These are phyloP conservation scores for Dendropsophus ebraccatus DNA, from an alignment of 2,113 vertebrate genomes.

Conservation along the genomic window DNA sequence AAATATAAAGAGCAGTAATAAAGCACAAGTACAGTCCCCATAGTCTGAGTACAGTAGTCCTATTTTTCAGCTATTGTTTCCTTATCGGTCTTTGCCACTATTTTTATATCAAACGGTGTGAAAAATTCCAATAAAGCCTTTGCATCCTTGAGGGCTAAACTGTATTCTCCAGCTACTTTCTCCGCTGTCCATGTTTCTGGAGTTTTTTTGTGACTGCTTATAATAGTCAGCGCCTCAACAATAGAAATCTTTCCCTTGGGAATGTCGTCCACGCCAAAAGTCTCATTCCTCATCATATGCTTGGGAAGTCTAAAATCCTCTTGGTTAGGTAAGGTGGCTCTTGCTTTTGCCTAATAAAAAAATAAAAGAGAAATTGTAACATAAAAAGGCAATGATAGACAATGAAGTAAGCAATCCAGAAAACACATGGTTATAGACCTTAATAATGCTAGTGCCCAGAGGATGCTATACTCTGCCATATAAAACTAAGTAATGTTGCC, in stretches of 20 bases:
- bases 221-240: constrained; percentile 80
- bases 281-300: constrained; percentile 64
- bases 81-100: constrained; percentile 71
- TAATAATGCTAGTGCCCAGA: too few relatives aligned
- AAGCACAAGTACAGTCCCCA: background rate
- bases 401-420: background rate
- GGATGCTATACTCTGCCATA: too few relatives aligned
- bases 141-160: constrained; percentile 82
- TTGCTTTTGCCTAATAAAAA: constrained; percentile 61
- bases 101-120: constrained; percentile 80
- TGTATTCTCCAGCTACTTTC: constrained; percentile 87
- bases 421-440: too few relatives aligned
- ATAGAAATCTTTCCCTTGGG: constrained; percentile 87
- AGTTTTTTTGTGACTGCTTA: constrained; percentile 82
- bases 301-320: constrained; percentile 76
- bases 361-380: constrained; percentile 57
- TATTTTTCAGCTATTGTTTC: constrained; percentile 71
- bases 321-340: background rate
- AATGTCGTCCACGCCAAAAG: constrained; percentile 72
- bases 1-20: background rate
- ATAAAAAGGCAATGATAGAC: background rate
- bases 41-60: background rate
- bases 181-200: constrained; percentile 85
- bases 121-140: constrained; percentile 83
- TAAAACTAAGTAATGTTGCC: too few relatives aligned